Evolutionary conservation across 2,888 invertebrate genomes (phyloP).

Genomic region (Aleiodes testaceus): DNA sequence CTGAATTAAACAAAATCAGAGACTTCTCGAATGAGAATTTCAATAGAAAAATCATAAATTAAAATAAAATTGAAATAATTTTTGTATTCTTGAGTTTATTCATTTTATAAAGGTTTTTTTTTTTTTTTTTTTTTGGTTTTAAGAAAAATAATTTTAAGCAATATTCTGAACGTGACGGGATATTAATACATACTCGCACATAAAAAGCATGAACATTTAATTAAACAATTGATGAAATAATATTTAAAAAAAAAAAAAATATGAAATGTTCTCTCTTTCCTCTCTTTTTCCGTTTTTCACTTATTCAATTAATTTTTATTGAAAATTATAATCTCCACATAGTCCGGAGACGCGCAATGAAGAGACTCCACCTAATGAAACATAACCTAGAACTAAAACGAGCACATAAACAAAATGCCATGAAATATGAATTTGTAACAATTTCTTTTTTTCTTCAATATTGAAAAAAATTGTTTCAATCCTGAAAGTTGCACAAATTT

Average conservation of each 20-base stretch:
- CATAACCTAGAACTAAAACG: conserved; percentile 60
- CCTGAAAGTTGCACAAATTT: no score
- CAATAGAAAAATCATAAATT: no score
- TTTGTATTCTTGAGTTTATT: conserved; percentile 2
- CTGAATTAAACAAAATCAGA: no score
- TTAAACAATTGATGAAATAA: no score
- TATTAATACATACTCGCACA: neutral
- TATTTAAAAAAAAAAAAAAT: neutral
- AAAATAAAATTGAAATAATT: neutral
- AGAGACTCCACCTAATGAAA: conserved; percentile 57
- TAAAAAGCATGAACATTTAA: conserved; percentile 14
- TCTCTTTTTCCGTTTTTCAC: conserved; percentile 10
- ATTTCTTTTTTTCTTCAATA: no score
- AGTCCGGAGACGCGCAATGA: conserved; percentile 52
- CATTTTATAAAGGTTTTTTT: no score
- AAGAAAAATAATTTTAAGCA: conserved; percentile 10
- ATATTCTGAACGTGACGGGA: conserved; percentile 8
- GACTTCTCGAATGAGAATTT: no score
- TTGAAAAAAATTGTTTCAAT: no score
- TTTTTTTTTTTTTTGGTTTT: no score
- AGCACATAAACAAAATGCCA: conserved; percentile 58
- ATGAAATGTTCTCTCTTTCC: conserved; percentile 5
- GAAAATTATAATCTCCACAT: neutral
- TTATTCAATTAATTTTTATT: neutral
- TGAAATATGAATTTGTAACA: conserved; percentile 14